Base-by-base conservation (phyloP, 2,113 vertebrate species). In the Micronycteris hirsuta region DNA sequence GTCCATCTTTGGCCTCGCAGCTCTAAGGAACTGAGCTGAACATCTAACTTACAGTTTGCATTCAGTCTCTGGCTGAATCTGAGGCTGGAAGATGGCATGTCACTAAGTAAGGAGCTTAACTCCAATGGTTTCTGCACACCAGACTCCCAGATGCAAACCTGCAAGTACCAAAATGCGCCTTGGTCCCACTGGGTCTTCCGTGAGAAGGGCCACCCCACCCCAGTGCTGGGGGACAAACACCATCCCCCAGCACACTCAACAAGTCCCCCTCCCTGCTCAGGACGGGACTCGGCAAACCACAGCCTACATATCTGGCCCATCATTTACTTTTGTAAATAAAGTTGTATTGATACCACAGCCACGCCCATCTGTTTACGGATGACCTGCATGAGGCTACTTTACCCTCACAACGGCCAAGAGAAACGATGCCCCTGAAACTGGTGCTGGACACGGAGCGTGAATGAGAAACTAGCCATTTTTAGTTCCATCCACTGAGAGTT, bases 281-380 rank as follows among this genome's bases (percentile, higher is more conserved):
- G 61, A 17, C 3, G 80, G 3, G 5, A 0, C 1, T 43, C 17
- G 36, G 47, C 16, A 86, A 84, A n/a, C 52, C 28, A 61, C 11
- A 58, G 70, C 65, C 89, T 86, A 12, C 11, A 78, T 47, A 73
- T n/a, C 36, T 17, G 31, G 67, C 24, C 54, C 43, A 38, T n/a
- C 7, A 65, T 24, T 8, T 92, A n/a, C 47, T 89, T 58, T 41
- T 73, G 24, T 68, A 70, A 94, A 95, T 82, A 83, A 95, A 88
- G 24, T 84, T 86, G 89, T 84, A 80, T 7, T 22, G 7, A 70
- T 31, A 87, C 89, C 31, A 84, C 8, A 38, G 33, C 31, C 54
- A 58, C 0, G 14, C 2, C 24, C 47, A 31, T 67, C 81, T 76
- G 16, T 45, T 93, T 8, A 91, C 24, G 13, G 3, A 73, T 3